Evolutionary conservation across 2,888 invertebrate species (phyloP).

Genomic region (Nowickia ferox): DNA sequence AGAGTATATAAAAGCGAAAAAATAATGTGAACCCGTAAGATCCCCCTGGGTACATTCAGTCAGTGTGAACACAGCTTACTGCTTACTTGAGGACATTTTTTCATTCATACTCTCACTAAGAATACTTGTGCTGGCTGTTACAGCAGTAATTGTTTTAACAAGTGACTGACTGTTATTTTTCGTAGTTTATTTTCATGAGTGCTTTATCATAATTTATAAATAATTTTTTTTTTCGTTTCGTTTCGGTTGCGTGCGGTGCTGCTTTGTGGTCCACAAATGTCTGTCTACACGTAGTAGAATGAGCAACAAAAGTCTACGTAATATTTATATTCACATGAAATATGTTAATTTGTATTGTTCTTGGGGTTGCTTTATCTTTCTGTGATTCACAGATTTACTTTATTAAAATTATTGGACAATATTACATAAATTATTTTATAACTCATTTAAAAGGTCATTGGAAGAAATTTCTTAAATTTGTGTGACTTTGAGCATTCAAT

Average conservation of each 20-base stretch:
- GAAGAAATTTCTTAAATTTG: slow-evolving; percentile 20
- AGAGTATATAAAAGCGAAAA: not conserved
- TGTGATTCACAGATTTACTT: slow-evolving; percentile 11
- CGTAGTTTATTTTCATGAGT: slow-evolving; percentile 6
- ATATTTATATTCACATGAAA: slow-evolving; percentile 57
- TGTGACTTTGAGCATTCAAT: slow-evolving; percentile 17
- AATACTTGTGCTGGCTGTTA: not conserved
- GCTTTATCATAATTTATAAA: slow-evolving; percentile 61
- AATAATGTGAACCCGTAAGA: slow-evolving; percentile 19
- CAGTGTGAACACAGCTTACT: slow-evolving; percentile 41
- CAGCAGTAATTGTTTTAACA: slow-evolving; percentile 13
- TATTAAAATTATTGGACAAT: slow-evolving; percentile 26
- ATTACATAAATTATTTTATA: slow-evolving; percentile 39
- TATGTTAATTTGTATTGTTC: slow-evolving; percentile 57
- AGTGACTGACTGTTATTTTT: not conserved
- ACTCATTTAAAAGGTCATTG: slow-evolving; percentile 54
- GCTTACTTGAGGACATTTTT: slow-evolving; percentile 1
- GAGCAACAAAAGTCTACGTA: slow-evolving; percentile 17
- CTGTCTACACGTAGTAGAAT: not conserved
- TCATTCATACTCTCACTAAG: slow-evolving; percentile 5
- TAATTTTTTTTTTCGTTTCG: slow-evolving; percentile 1
- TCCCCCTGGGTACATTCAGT: slow-evolving; percentile 19
- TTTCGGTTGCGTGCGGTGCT: not conserved
- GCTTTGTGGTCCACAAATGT: not conserved
- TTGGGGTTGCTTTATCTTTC: slow-evolving; percentile 1